phyloP scores from a whole-genome alignment of 2,888 invertebrate genomes.

The Pantelozetes paolii region DNA sequence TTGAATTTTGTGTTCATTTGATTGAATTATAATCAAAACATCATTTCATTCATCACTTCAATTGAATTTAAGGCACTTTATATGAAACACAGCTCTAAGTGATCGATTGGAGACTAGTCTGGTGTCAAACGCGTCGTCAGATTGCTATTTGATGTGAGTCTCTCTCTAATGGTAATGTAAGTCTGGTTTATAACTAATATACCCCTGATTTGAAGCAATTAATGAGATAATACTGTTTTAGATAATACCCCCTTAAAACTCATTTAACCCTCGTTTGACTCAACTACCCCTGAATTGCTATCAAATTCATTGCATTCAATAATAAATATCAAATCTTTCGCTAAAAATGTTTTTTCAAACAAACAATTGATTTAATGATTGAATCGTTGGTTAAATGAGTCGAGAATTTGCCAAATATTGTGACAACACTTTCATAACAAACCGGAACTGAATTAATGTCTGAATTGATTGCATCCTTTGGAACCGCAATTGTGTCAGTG shows the following conservation, averaged over 20 bases:
- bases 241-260: too few species aligned
- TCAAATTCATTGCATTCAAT: not conserved
- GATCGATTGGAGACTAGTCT: not conserved
- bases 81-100: slow-evolving; percentile 4
- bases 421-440: slow-evolving; percentile 76
- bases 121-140: not conserved
- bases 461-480: slow-evolving; percentile 84
- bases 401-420: slow-evolving; percentile 80
- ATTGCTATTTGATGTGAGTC: too few species aligned
- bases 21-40: too few species aligned
- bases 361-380: slow-evolving; percentile 9
- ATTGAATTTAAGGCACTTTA: slow-evolving; percentile 19
- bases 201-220: too few species aligned
- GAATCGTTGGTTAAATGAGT: slow-evolving; percentile 62
- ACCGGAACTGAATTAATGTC: slow-evolving; percentile 81
- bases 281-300: not conserved
- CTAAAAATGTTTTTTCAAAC: too few species aligned
- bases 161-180: too few species aligned
- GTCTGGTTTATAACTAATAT: too few species aligned
- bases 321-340: not conserved
- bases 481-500: slow-evolving; percentile 72
- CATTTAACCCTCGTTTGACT: too few species aligned
- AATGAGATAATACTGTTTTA: too few species aligned
- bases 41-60: not conserved
- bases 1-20: not conserved